Percentiles rank a stretch among this genome's conserved stretches.
These are phyloP conservation scores for Meteorus cinctellus DNA, from an alignment of 2,888 invertebrate species.

Conservation along the genomic window DNA sequence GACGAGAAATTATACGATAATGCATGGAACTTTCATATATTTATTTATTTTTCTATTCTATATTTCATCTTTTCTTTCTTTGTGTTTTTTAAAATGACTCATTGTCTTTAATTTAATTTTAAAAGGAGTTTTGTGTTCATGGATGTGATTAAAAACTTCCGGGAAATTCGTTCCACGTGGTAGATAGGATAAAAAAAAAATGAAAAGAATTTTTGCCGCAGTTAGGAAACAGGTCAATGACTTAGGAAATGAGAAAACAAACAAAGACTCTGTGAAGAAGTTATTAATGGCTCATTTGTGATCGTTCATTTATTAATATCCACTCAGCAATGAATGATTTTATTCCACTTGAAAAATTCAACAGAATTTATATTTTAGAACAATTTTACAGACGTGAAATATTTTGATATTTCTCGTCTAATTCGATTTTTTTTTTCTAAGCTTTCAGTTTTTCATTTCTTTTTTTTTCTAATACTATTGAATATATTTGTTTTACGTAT, in stretches of 20 bases:
- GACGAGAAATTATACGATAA: background rate
- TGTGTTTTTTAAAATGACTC: background rate
- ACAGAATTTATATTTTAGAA: background rate
- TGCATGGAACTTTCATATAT: background rate
- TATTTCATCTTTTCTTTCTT: background rate
- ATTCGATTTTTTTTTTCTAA: background rate
- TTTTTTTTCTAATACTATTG: background rate
- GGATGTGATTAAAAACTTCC: background rate
- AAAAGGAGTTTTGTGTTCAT: background rate
- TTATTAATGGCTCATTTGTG: constrained; percentile 2
- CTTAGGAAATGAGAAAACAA: constrained; percentile 23
- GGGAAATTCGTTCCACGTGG: constrained; percentile 5
- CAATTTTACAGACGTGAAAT: background rate
- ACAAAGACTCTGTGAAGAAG: constrained; percentile 13
- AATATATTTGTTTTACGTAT: background rate
- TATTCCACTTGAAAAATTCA: background rate
- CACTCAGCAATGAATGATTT: background rate
- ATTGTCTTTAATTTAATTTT: background rate
- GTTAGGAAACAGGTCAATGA: constrained; percentile 12
- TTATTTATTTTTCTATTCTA: background rate
- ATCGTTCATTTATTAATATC: background rate
- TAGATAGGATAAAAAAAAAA: background rate
- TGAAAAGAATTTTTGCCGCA: background rate
- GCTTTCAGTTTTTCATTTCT: background rate
- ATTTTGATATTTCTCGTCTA: background rate